Evolutionary conservation across 1,140 invertebrate genomes (phyloP).

Genomic region (Diachasmimorpha longicaudata): DNA sequence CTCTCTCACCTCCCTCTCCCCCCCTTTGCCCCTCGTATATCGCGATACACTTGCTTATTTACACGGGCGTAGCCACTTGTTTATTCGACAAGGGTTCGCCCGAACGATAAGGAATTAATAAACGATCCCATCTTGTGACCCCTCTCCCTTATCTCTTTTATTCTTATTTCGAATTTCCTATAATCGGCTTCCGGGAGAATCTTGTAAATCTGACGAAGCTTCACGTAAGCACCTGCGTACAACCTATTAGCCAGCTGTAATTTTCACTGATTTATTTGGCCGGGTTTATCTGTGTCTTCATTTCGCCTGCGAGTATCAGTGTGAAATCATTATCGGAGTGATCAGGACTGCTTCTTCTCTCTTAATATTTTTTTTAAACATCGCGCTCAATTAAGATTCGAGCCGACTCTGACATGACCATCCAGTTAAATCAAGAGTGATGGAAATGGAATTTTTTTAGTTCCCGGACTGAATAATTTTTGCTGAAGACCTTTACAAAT

Average conservation of each 20-base stretch:
- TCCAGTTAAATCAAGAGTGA: background rate
- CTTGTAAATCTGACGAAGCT: background rate
- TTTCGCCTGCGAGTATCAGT: background rate
- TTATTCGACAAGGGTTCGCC: slow-evolving; percentile 14
- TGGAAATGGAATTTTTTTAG: too few species aligned
- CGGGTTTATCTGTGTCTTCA: slow-evolving; percentile 3
- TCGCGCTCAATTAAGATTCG: background rate
- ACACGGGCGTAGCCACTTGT: slow-evolving; percentile 12
- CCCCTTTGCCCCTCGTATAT: too few species aligned
- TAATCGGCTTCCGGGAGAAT: slow-evolving; percentile 8
- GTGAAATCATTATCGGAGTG: background rate
- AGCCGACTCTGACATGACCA: background rate
- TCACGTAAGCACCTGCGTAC: background rate
- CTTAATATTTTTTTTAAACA: background rate
- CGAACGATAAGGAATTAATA: slow-evolving; percentile 21
- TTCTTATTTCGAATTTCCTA: background rate
- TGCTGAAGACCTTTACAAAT: background rate
- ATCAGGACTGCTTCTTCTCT: background rate
- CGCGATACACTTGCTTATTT: slow-evolving; percentile 1
- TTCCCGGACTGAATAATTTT: too few species aligned
- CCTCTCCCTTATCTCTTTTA: background rate
- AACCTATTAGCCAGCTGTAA: slow-evolving; percentile 18
- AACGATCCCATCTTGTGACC: slow-evolving; percentile 9
- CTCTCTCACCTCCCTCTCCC: background rate
- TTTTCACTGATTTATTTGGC: slow-evolving; percentile 11